Evolutionary conservation across 2,113 vertebrate species (phyloP), one percentile per base, ranked within the genome.

Genomic region (Lophochroa leadbeateri): DNA sequence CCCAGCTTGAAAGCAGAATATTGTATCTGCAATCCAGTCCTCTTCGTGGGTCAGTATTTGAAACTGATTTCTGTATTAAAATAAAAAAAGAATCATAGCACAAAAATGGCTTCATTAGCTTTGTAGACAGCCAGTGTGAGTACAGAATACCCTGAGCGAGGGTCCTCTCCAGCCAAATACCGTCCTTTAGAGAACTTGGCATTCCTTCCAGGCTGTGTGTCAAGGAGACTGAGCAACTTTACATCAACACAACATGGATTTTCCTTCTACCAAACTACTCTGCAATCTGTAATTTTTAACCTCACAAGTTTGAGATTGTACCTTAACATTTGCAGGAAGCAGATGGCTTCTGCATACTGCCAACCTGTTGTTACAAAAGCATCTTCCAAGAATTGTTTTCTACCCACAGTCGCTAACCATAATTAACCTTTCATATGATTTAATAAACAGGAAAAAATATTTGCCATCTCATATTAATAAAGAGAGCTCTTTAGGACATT

Each of bases 251-350:
- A 97, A 96, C 96, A 97, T 97, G 96, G 97, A 97, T 98, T 98
- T 98, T 98, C 95, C 95, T 93, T 97, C 91, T 93, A 94, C 93
- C 92, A 92, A 97, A 97, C 93, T 97, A 97, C 92, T 95, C 88
- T 86, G 95, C 97, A 98, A 97, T 98, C 97, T 98, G 98, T 98
- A 98, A 97, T 97, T 96, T 97, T 97, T 98, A 98, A 98, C 98
- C 98, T 97, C 97, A 97, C 97, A 98, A 98, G 92, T 98, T 98
- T 98, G 97, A 98, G 97, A 98, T 94, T 98, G 98, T 98, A 98
- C 98, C 98, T 98, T 98, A 98, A 97, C 98, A 98, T 98, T 98
- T 98, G 98, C 96, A 94, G 92, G 97, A 98, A 98, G 97, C 98
- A 98, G 98, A 98, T 98, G 98, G 98, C 97, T 98, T 97, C 96